Conservation (phyloP, 2,888 invertebrate genomes). For the Zygothrica quintamaculata region DNA sequence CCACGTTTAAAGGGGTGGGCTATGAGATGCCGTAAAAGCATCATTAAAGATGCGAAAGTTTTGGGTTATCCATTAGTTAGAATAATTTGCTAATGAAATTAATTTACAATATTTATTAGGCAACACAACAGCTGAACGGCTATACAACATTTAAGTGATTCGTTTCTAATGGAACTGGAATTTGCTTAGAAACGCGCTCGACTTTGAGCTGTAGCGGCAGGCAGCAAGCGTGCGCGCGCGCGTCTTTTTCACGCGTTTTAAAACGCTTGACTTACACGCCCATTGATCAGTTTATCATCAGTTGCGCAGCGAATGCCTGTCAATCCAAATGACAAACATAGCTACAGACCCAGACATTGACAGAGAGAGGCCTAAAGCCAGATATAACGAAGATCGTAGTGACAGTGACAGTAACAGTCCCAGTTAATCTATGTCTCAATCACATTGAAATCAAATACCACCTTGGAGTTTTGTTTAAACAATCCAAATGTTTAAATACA, state of each 20-base stretch:
- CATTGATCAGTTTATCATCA: constrained; percentile 18
- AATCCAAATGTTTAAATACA: constrained; percentile 11
- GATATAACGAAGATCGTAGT: no score
- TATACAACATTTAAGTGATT: constrained; percentile 22
- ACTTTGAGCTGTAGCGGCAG: constrained; percentile 3
- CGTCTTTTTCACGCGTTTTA: constrained; percentile 51
- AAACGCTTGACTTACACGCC: constrained; percentile 44
- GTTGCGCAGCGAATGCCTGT: constrained; percentile 29
- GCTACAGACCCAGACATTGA: constrained; percentile 10
- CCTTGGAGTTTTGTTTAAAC: constrained; percentile 55
- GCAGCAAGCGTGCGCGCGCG: constrained; percentile 6
- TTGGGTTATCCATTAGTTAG: constrained; percentile 38
- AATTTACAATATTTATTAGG: constrained; percentile 63
- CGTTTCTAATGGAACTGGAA: constrained; percentile 24
- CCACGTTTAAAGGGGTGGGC: not conserved
- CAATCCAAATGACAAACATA: constrained; percentile 38
- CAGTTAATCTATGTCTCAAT: constrained; percentile 47
- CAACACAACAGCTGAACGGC: not conserved
- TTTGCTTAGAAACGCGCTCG: constrained; percentile 14
- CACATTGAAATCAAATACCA: constrained; percentile 42
- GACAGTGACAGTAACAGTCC: not conserved
- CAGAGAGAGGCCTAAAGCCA: no score
- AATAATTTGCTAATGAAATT: constrained; percentile 59
- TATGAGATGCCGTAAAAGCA: not conserved
- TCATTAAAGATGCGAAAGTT: constrained; percentile 43